phyloP scores from a whole-genome alignment of 2,888 invertebrate genomes.

The Callinectes sapidus region DNA sequence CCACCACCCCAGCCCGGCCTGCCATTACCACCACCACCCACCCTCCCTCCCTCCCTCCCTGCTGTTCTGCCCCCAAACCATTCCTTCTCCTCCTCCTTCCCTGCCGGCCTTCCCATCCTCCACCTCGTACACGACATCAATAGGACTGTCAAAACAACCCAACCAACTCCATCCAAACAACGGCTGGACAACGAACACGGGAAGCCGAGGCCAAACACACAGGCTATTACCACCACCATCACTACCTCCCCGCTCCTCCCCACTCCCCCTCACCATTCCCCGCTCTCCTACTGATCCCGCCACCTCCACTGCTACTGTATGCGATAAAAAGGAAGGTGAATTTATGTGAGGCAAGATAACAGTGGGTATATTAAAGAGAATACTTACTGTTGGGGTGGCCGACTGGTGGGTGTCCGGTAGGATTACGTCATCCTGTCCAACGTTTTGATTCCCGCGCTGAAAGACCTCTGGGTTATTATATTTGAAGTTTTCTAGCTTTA shows the following conservation, averaged over 20 bases:
- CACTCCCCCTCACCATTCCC: neutral
- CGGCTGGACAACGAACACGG: slow-evolving; percentile 5
- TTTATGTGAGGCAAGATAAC: neutral
- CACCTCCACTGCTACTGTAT: neutral
- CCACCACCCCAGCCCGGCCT: neutral
- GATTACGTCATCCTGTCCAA: too few species aligned
- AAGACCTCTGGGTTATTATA: slow-evolving; percentile 2
- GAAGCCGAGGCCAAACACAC: neutral
- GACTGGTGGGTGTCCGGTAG: too few species aligned
- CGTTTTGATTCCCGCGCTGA: too few species aligned
- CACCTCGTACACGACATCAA: neutral
- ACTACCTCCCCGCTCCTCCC: neutral
- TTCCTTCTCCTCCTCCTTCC: neutral
- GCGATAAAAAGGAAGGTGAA: neutral
- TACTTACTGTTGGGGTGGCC: neutral
- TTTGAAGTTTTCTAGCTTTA: neutral
- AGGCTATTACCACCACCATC: neutral
- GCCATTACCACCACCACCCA: neutral
- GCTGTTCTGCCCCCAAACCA: neutral
- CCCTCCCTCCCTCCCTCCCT: neutral
- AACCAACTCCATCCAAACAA: slow-evolving; percentile 14
- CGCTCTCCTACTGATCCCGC: neutral
- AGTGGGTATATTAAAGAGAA: neutral
- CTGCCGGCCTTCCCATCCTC: neutral
- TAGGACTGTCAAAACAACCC: slow-evolving; percentile 31